Percentiles rank a stretch among this genome's conserved stretches.
Evolutionary conservation across 2,797 vertebrate species (phyloP).

Genomic region (Pipistrellus pygmaeus): DNA sequence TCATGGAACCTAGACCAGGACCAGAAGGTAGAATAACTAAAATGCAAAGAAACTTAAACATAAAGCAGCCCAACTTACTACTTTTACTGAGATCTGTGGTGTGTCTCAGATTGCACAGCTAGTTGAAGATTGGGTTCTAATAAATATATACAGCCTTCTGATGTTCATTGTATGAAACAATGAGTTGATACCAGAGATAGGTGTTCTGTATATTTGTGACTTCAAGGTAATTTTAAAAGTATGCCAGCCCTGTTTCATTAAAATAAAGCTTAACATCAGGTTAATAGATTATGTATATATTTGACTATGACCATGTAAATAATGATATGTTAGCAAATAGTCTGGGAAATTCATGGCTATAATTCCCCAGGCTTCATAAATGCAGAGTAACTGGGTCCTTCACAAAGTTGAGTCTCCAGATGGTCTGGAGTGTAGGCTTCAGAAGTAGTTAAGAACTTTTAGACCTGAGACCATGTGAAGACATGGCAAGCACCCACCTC

Average conservation of each 20-base stretch:
- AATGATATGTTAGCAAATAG: not conserved
- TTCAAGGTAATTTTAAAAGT: not conserved
- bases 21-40: not conserved
- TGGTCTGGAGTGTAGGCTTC: not conserved
- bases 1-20: not conserved
- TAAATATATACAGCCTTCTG: not conserved
- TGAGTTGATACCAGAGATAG: not conserved
- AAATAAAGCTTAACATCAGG: not conserved
- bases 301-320: not conserved
- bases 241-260: not conserved
- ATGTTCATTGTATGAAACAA: not conserved
- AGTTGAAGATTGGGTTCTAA: not conserved
- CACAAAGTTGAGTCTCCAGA: not conserved
- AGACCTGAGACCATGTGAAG: not conserved
- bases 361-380: not conserved
- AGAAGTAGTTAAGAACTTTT: not conserved
- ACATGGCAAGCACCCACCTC: not conserved
- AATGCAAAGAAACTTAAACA: not conserved
- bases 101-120: not conserved
- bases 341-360: not conserved
- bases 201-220: not conserved
- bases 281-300: not conserved
- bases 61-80: not conserved
- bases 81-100: not conserved
- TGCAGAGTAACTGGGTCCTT: not conserved